Conservation (phyloP, 2,113 vertebrate species). For the Garra rufa region DNA sequence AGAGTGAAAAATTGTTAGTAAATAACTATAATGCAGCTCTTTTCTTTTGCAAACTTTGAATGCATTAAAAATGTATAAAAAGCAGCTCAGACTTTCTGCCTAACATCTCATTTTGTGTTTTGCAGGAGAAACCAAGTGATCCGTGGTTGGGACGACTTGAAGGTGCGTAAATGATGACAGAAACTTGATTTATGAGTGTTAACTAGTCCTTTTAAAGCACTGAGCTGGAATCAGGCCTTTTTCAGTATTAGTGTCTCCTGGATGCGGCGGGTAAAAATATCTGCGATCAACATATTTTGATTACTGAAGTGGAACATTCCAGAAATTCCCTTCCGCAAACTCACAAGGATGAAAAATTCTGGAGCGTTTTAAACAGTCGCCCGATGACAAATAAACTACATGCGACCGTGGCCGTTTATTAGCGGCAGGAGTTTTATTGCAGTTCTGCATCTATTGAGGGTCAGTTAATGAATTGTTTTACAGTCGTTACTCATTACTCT, state of each 20-base stretch:
- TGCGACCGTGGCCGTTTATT: background rate
- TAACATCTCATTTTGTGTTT: background rate
- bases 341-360: constrained; percentile 42
- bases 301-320: constrained; percentile 75
- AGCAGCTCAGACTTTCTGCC: background rate
- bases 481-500: background rate
- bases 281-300: constrained; percentile 71
- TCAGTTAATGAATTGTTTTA: background rate
- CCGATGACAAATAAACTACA: background rate
- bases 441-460: background rate
- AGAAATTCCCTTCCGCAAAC: constrained; percentile 69
- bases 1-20: background rate
- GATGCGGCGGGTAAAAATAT: constrained; percentile 53
- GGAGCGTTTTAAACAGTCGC: too few relatives aligned
- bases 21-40: background rate
- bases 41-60: background rate
- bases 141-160: background rate
- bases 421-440: background rate
- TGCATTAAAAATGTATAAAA: too few relatives aligned
- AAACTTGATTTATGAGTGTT: background rate
- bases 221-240: constrained; percentile 33
- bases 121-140: background rate
- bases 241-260: constrained; percentile 42
- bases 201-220: background rate
- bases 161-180: background rate